Evolutionary conservation across 2,888 invertebrate species (phyloP).

Genomic region (Alsophila aescularia): DNA sequence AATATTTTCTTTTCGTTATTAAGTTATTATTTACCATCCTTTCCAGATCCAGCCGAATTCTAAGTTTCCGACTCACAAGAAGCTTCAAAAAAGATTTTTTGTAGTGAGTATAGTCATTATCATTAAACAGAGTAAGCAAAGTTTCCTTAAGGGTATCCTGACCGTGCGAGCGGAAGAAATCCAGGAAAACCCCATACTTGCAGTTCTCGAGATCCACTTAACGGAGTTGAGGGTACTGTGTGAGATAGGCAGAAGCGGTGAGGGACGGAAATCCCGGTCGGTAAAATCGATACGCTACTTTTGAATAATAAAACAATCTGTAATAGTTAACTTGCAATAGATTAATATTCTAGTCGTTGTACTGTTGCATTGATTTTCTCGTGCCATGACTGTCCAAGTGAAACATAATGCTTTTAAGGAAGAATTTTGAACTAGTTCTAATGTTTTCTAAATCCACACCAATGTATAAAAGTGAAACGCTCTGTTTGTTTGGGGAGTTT

Average conservation of each 20-base stretch:
- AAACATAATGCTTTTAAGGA: too few relatives aligned
- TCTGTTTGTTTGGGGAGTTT: too few relatives aligned
- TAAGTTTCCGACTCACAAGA: constrained; percentile 12
- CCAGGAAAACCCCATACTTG: constrained; percentile 24
- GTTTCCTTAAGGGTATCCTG: constrained; percentile 31
- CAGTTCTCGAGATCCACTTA: constrained; percentile 31
- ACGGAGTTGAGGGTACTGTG: constrained; percentile 32
- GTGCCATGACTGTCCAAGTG: too few relatives aligned
- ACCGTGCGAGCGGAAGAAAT: constrained; percentile 33
- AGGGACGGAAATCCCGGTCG: constrained; percentile 30
- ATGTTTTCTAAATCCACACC: too few relatives aligned
- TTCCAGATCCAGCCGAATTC: not conserved
- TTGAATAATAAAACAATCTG: constrained; percentile 3
- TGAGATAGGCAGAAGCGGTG: constrained; percentile 28
- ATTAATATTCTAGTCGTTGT: too few relatives aligned
- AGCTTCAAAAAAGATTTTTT: constrained; percentile 20
- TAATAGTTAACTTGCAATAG: too few relatives aligned
- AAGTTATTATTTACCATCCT: constrained; percentile 14
- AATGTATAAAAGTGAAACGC: too few relatives aligned
- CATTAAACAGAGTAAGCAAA: too few relatives aligned
- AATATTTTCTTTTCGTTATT: constrained; percentile 7
- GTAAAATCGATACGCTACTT: constrained; percentile 25
- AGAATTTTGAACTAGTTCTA: too few relatives aligned
- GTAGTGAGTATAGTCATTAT: too few relatives aligned
- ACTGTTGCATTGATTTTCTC: too few relatives aligned